Evolutionary conservation across 2,888 invertebrate genomes (phyloP).

Genomic region (Drosophila cyrtoloma): DNA sequence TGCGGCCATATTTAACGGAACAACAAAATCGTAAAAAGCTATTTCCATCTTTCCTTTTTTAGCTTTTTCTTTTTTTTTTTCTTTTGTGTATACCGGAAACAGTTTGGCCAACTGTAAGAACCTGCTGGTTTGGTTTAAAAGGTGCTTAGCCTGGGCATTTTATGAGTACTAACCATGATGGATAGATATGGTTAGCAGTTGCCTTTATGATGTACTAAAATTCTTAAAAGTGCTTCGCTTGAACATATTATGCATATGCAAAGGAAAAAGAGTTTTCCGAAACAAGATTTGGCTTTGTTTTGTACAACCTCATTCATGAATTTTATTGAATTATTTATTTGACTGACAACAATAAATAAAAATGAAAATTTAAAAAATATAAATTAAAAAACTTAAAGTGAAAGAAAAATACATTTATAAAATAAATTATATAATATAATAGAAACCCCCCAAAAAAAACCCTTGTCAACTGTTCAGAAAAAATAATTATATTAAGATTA

Average conservation of each 20-base stretch:
- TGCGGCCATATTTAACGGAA: slow-evolving; percentile 39
- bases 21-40: slow-evolving; percentile 18
- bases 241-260: background rate
- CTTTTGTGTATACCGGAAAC: background rate
- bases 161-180: slow-evolving; percentile 16
- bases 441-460: rapidly evolving
- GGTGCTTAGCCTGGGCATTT: slow-evolving; percentile 6
- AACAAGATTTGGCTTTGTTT: background rate
- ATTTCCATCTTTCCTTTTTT: slow-evolving; percentile 9
- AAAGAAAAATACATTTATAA: background rate
- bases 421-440: background rate
- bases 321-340: background rate
- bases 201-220: background rate
- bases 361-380: background rate
- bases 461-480: background rate
- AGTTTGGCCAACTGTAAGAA: slow-evolving; percentile 1
- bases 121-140: slow-evolving; percentile 10
- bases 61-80: background rate
- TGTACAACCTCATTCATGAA: background rate
- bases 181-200: slow-evolving; percentile 16
- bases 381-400: background rate
- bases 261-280: background rate
- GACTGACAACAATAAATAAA: background rate
- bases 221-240: background rate
- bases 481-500: background rate